Conservation (phyloP, 2,113 vertebrate genomes). For the Odobenus rosmarus region DNA sequence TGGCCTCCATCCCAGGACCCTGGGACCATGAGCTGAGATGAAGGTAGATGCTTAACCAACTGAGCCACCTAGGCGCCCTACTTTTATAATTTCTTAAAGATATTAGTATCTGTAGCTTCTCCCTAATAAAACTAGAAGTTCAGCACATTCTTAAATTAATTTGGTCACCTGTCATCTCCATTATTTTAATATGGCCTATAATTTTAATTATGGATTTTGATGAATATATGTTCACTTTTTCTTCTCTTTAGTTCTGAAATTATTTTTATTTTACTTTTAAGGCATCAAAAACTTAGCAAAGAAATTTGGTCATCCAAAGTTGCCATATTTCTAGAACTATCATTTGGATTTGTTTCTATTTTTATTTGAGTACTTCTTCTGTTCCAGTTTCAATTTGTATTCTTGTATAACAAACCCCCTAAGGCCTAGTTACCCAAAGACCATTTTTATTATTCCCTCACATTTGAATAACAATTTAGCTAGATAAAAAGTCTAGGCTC, state of each 20-base stretch:
- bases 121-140: neutral
- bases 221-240: neutral
- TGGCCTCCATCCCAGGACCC: too few relatives aligned
- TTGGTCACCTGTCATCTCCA: neutral
- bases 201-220: neutral
- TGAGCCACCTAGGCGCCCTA: neutral
- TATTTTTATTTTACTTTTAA: conserved; percentile 20
- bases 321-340: neutral
- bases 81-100: neutral
- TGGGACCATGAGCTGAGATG: too few relatives aligned
- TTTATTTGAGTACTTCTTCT: neutral
- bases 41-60: too few relatives aligned
- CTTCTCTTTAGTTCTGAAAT: conserved; percentile 3
- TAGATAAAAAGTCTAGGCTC: conserved; percentile 13
- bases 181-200: neutral
- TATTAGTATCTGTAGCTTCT: neutral
- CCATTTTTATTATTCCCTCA: conserved; percentile 31
- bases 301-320: neutral
- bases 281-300: neutral
- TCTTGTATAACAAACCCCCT: neutral
- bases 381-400: neutral
- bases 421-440: neutral
- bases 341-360: neutral
- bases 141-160: neutral
- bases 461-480: neutral